Evolutionary conservation across 1,140 invertebrate species (phyloP), one percentile per base, ranked within the genome.

Genomic region (Stegodyphus dumicola): DNA sequence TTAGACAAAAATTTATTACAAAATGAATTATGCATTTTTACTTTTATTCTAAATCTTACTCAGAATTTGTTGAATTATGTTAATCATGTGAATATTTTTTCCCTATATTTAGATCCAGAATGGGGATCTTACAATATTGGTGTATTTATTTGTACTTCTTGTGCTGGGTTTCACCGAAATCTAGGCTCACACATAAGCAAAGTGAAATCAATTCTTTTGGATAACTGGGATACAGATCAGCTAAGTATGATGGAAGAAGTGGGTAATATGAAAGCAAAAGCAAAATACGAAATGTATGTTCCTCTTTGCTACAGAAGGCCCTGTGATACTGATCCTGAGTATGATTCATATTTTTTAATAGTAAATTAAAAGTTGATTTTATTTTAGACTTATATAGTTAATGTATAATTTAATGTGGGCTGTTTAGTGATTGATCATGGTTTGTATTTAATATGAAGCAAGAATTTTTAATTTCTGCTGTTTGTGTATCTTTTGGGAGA

Each of bases 61-160:
- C 33, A 33, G 1, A 33, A 33, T 33, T 33, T 33, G 33, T 33
- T 33, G 33, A 33, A 33, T 33, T 33, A 1, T 33, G 33, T 33
- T 33, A 33, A 33, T 33, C 3, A 3, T 33, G 33, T 33, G n/a
- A n/a, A n/a, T 33, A 33, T 33, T 33, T 3, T 3, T 3, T 3
- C 33, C 33, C 33, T 33, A 87, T 33, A 49, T 89, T 66, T 86
- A 92, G 96, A 94, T 93, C 94, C 95, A 85, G 95, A 96, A 92
- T 97, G 95, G 95, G 96, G 96, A 13, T 97, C 96, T 6, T 96
- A 95, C 92, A 97, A 96, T 89, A 93, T 97, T 87, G 96, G 96
- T 7, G 95, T 97, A 76, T 97, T 98, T 90, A 92, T 97, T 60
- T 97, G 96, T 90, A 94, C 94, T 88, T 92, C 94, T 80, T 97